Base-by-base conservation (phyloP, 2,113 vertebrate genomes). In the Oreochromis niloticus region DNA sequence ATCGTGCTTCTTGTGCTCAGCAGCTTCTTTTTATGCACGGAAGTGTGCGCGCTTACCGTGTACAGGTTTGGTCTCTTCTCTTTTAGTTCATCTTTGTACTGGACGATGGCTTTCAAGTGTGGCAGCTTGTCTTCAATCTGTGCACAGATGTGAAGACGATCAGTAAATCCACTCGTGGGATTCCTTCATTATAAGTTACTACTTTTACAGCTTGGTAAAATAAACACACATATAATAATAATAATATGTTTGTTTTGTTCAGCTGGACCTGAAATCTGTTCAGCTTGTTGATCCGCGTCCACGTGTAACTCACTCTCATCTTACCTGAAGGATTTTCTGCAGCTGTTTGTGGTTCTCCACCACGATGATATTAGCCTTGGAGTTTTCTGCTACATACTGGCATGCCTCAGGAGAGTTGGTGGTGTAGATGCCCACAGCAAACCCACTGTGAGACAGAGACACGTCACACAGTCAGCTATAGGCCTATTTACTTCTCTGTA, bases 361-460 rank as follows among this genome's bases (percentile, higher is more conserved):
- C 86, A 99, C 95, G 2, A 99, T 80, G 55, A 99, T 1, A 1
- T 98, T 97, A 39, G 98, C 97, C 59, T 93, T 95, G 85, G 97
- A 97, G 85, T 98, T 97, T 6, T 97, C 94, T 9, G 98, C 97
- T 6, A 98, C 95, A 0, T 98, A 98, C 12, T 96, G 96, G 63
- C 98, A 99, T 0, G 98, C 98, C 1, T 99, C 98, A 0, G 98
- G 91, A 0, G 98, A 98, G 95, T 97, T 99, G 68, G 98, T 99
- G 27, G 97, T 97, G 71, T 99, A 99, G 96, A 99, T 97, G 3
- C 98, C 98, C 43, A 98, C 98, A 7, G 97, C 97, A 78, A 99
- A 95, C 0, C 98, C 98, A 4, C 98, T 99, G 94, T 22, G 80
- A 57, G 16, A 57, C 22, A 73, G 1, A 41, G 19, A 71, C 27